A percentile compares a stretch with the other conserved stretches of the same genome.
These are phyloP conservation scores for Leptopilina syphax DNA, from an alignment of 2,888 invertebrate species.

Conservation along the genomic window DNA sequence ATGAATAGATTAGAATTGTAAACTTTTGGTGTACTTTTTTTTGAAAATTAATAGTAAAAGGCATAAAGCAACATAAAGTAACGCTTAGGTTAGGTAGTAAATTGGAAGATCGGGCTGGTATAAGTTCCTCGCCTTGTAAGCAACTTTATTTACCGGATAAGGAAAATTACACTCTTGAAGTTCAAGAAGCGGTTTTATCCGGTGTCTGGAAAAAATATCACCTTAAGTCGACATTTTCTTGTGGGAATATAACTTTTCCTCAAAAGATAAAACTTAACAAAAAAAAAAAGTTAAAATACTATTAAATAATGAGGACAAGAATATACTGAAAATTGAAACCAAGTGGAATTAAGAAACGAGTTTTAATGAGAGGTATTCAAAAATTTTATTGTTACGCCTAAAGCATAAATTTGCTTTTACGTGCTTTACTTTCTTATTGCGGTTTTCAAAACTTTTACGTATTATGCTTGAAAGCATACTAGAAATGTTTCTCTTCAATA, in stretches of 20 bases:
- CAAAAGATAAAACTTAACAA: neutral
- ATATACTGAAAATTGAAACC: neutral
- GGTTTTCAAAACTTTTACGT: neutral
- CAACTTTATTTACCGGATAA: slow-evolving; percentile 2
- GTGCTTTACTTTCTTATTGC: neutral
- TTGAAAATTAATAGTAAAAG: neutral
- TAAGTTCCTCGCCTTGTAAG: slow-evolving; percentile 2
- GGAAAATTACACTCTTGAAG: slow-evolving; percentile 9
- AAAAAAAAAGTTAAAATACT: neutral
- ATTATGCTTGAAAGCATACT: neutral
- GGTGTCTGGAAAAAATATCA: slow-evolving; percentile 19
- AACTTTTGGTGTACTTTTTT: neutral
- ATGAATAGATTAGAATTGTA: neutral
- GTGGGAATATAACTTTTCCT: neutral
- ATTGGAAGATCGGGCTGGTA: neutral
- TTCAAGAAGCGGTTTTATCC: slow-evolving; percentile 10
- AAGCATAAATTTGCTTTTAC: slow-evolving; percentile 6
- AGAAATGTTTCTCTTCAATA: neutral
- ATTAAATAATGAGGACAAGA: neutral
- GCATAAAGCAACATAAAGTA: neutral
- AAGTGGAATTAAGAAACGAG: neutral
- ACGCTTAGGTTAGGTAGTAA: neutral
- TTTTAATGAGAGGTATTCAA: slow-evolving; percentile 16
- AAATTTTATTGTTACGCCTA: slow-evolving; percentile 8
- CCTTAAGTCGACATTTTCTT: slow-evolving; percentile 7